A percentile compares a stretch with the other conserved stretches of the same genome.
These are phyloP conservation scores for Gymnosoma rotundatum DNA, from an alignment of 2,888 invertebrate species.

Conservation along the genomic window DNA sequence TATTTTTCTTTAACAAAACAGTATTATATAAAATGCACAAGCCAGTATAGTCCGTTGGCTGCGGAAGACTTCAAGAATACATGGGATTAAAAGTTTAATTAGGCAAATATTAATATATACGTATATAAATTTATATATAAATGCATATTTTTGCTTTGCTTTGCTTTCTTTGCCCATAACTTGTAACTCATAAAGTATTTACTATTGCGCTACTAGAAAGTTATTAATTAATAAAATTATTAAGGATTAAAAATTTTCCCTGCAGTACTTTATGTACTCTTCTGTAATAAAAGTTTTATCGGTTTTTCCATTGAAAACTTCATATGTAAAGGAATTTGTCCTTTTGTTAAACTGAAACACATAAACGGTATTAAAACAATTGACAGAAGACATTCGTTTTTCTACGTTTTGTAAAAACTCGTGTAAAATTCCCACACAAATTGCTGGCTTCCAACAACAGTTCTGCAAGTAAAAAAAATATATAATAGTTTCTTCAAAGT, in stretches of 20 bases:
- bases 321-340: neutral
- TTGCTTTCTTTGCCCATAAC: no score
- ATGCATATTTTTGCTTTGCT: no score
- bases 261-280: constrained; percentile 17
- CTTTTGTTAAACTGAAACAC: constrained; percentile 15
- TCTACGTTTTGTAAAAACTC: constrained; percentile 37
- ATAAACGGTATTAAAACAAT: constrained; percentile 43
- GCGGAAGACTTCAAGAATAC: no score
- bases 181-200: no score
- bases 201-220: no score
- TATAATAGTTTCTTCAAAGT: neutral
- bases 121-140: no score
- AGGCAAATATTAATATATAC: no score
- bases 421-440: constrained; percentile 30
- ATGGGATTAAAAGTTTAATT: no score
- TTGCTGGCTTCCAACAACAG: constrained; percentile 31
- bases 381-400: constrained; percentile 24
- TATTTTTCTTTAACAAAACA: no score
- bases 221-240: neutral
- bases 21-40: no score
- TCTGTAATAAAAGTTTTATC: constrained; percentile 43
- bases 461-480: constrained; percentile 22
- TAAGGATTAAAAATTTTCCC: neutral
- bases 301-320: constrained; percentile 3
- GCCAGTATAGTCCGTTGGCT: no score